phyloP scores from a whole-genome alignment of 2,888 invertebrate genomes.

The Leuctra nigra region DNA sequence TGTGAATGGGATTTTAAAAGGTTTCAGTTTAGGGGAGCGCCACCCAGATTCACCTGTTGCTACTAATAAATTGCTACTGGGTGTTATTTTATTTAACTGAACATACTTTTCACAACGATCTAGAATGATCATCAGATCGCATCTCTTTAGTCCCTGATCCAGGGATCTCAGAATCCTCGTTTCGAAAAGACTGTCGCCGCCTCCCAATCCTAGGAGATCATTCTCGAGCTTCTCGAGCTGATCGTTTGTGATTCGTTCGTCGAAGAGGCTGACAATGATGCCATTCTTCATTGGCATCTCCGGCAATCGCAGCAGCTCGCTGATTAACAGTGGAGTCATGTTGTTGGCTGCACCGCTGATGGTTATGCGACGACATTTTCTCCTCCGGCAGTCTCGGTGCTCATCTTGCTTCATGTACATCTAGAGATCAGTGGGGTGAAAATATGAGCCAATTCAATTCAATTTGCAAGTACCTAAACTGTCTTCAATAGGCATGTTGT shows the following conservation, averaged over 20 bases:
- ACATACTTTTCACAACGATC: constrained; percentile 41
- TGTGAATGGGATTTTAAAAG: too few species aligned
- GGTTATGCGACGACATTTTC: neutral
- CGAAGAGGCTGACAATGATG: neutral
- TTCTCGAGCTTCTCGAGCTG: neutral
- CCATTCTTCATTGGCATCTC: neutral
- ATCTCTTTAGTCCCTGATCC: constrained; percentile 43
- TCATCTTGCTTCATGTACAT: neutral
- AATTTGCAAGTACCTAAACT: too few species aligned
- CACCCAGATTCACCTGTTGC: too few species aligned
- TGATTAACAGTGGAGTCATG: constrained; percentile 16
- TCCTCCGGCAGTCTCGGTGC: constrained; percentile 32
- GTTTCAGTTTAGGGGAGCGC: too few species aligned
- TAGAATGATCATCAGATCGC: constrained; percentile 48
- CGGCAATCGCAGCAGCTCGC: constrained; percentile 15
- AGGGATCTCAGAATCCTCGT: constrained; percentile 43
- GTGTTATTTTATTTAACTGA: too few species aligned
- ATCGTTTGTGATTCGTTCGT: neutral
- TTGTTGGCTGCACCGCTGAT: constrained; percentile 19
- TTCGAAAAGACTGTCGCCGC: constrained; percentile 30
- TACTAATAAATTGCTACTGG: too few species aligned
- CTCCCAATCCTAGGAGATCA: neutral
- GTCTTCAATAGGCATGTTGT: too few species aligned
- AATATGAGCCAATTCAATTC: too few species aligned
- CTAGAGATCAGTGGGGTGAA: too few species aligned